phyloP scores from a whole-genome alignment of 64 coral and sea anemone species.

The Porites lutea region DNA sequence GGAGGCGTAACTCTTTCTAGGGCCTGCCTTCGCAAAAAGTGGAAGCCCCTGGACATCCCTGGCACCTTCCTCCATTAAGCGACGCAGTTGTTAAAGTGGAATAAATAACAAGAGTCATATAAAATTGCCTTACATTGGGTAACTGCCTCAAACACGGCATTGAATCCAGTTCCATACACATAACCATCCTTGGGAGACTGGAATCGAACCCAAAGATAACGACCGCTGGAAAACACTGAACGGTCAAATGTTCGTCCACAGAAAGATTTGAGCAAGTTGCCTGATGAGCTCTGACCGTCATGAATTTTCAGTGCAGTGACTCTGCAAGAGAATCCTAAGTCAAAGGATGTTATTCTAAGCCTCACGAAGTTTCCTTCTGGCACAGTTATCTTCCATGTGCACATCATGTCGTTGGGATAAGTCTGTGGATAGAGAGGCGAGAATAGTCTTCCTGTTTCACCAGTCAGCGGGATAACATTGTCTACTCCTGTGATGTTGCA shows the following conservation, averaged over 20 bases:
- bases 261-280: slow-evolving; percentile 19
- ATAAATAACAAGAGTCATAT: too few species aligned
- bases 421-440: slow-evolving; percentile 56
- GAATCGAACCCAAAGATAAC: slow-evolving; percentile 63
- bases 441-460: slow-evolving; percentile 23
- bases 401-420: slow-evolving; percentile 64
- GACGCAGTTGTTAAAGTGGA: too few species aligned
- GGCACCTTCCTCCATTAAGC: too few species aligned
- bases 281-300: slow-evolving; percentile 34
- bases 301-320: slow-evolving; percentile 44
- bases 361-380: slow-evolving; percentile 42
- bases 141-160: slow-evolving; percentile 28
- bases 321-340: background rate
- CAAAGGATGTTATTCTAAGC: slow-evolving; percentile 44
- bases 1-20: too few species aligned
- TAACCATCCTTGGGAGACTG: background rate
- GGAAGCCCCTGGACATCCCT: too few species aligned
- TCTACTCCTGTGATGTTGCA: slow-evolving; percentile 32
- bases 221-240: slow-evolving; percentile 53
- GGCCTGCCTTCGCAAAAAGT: too few species aligned
- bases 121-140: background rate
- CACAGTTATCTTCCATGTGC: slow-evolving; percentile 72
- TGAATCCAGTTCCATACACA: background rate
- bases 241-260: background rate
- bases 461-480: slow-evolving; percentile 32